Evolutionary conservation across 2,113 vertebrate species (phyloP).

Genomic region (Pampusana beccarii): DNA sequence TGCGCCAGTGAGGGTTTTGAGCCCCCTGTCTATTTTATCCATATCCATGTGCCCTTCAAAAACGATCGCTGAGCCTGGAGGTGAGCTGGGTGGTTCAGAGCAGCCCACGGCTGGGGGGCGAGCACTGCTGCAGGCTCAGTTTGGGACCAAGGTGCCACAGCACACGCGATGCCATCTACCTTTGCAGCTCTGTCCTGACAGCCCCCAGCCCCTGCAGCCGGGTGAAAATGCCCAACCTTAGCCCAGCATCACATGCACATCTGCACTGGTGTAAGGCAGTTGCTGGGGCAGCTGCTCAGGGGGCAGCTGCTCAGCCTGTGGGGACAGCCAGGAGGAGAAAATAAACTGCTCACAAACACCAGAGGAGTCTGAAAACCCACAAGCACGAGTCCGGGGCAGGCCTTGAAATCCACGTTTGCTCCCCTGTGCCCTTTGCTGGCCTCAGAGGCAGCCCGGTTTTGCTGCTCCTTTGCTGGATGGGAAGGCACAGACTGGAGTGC

Average conservation of each 20-base stretch:
- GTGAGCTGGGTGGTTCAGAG: not conserved
- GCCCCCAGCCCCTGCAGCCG: rapidly evolving
- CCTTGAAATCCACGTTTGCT: not conserved
- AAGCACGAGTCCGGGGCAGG: not conserved
- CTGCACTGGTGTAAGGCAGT: rapidly evolving
- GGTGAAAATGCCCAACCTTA: not conserved
- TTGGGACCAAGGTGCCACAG: not conserved
- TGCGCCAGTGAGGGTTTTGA: not conserved
- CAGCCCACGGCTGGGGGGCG: rapidly evolving
- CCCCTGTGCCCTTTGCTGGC: not conserved
- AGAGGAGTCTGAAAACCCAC: not conserved
- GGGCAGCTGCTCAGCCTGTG: not conserved
- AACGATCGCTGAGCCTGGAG: not conserved
- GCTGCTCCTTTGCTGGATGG: not conserved
- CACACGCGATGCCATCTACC: rapidly evolving
- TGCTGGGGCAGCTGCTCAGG: not conserved
- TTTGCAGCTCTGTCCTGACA: not conserved
- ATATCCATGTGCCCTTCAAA: not conserved
- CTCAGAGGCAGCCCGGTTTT: rapidly evolving
- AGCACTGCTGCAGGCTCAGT: not conserved
- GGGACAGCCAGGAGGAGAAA: not conserved
- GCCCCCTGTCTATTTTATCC: not conserved
- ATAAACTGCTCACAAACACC: not conserved
- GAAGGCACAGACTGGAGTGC: not conserved
- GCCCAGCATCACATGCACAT: not conserved